phyloP scores from a whole-genome alignment of 2,797 vertebrate genomes.

The Tokudaia tokunoshimensis region DNA sequence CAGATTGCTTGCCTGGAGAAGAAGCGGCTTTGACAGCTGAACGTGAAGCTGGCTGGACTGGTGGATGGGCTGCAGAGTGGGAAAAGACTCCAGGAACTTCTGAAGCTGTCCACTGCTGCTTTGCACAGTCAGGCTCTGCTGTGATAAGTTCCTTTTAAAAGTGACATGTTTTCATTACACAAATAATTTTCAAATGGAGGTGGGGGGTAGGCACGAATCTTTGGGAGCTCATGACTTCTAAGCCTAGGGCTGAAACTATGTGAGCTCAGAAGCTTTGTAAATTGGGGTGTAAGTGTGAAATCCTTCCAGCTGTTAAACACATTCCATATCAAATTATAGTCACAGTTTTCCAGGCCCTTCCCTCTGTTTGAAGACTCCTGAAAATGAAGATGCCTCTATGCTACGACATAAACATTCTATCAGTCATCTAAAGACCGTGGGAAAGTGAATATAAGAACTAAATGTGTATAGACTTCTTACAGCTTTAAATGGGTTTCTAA shows the following conservation, averaged over 20 bases:
- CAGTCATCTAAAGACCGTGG: slow-evolving; percentile 80
- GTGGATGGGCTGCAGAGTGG: slow-evolving; percentile 41
- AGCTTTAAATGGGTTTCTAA: slow-evolving; percentile 80
- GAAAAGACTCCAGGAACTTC: slow-evolving; percentile 73
- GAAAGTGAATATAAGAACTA: slow-evolving; percentile 83
- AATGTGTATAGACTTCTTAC: slow-evolving; percentile 74
- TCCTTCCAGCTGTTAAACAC: slow-evolving; percentile 91
- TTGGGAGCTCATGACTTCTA: slow-evolving; percentile 89
- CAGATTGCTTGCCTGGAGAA: slow-evolving; percentile 60
- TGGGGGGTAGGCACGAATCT: slow-evolving; percentile 75
- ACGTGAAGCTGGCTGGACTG: slow-evolving; percentile 72
- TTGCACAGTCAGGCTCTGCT: slow-evolving; percentile 80
- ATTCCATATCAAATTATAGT: slow-evolving; percentile 89
- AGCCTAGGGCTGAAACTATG: slow-evolving; percentile 85
- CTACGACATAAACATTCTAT: slow-evolving; percentile 74
- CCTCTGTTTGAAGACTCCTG: slow-evolving; percentile 83
- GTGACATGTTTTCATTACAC: slow-evolving; percentile 82
- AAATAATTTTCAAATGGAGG: slow-evolving; percentile 86
- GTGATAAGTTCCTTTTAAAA: slow-evolving; percentile 80
- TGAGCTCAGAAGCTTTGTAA: slow-evolving; percentile 88
- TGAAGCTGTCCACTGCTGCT: slow-evolving; percentile 78
- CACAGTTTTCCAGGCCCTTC: slow-evolving; percentile 85
- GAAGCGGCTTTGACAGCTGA: slow-evolving; percentile 67
- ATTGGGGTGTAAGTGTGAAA: slow-evolving; percentile 90
- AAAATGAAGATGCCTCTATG: slow-evolving; percentile 81